Base-by-base conservation (phyloP, 2,797 vertebrate species). In the Onychomys arenicola region DNA sequence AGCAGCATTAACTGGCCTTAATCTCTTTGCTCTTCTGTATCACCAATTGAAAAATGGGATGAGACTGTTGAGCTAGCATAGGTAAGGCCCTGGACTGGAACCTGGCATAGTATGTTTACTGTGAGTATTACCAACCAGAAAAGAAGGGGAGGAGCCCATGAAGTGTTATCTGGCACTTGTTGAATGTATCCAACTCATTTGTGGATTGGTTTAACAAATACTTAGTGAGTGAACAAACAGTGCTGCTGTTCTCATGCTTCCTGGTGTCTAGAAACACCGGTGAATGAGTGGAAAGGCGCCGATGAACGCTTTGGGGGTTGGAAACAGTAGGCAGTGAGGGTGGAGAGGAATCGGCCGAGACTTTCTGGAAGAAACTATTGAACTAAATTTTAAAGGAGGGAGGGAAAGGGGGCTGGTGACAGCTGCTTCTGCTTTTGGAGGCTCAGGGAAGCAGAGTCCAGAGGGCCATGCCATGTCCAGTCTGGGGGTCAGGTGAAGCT, bases 361-460 rank as follows among this genome's bases (percentile, higher is more conserved):
- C 69, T 43, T 95, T 77, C 61, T 67, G 40, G 80, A 95, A 63
- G 83, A 94, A 94, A 52, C 71, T 55, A 6, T 46, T 43, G 25
- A 89, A 23, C 63, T 89, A 27, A 90, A 6, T 81, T 93, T 76
- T 21, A 25, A 67, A 73, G 82, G 43, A 17, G 0, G 19, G 29
- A n/a, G 75, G 21, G 3, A 21, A 8, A 6, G 21, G 6, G 37
- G 55, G 34, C 82, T 32, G 52, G 40, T 19, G 6, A 19, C 4
- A 2, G 61, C 37, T 52, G 9, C 5, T 32, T 52, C 59, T 55
- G 49, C 43, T 92, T 90, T 8, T 1, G 40, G 57, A 57, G 34
- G 40, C 13, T 27, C 37, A 23, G 55, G 37, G 37, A 34, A 55
- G 73, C 59, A 46, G 75, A 27, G 75, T 46, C 21, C 71, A 69